Percentiles rank a stretch among this genome's conserved stretches.
Evolutionary conservation across 2,797 vertebrate genomes (phyloP).

Genomic region (Chaunax sp.): DNA sequence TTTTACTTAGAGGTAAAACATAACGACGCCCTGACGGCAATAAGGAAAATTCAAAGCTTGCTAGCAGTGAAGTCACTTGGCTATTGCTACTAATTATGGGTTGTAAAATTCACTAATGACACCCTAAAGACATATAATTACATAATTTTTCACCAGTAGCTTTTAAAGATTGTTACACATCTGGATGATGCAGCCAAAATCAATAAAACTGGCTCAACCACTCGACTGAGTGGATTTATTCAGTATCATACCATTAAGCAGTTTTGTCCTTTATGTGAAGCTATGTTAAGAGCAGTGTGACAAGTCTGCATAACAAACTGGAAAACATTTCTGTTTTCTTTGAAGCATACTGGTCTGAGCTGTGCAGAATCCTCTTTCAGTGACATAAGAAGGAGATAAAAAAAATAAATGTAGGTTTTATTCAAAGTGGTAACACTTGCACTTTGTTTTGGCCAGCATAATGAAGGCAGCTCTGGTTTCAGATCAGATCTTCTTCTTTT

Average conservation of each 20-base stretch:
- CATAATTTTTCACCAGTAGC: too few relatives aligned
- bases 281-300: neutral
- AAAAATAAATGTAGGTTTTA: neutral
- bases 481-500: slow-evolving; percentile 23
- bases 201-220: too few relatives aligned
- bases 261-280: neutral
- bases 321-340: neutral
- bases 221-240: neutral
- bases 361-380: rapidly evolving
- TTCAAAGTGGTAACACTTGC: neutral
- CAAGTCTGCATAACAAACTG: neutral
- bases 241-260: neutral
- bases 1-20: too few relatives aligned
- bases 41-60: too few relatives aligned
- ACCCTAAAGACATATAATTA: too few relatives aligned
- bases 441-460: slow-evolving; percentile 19
- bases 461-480: slow-evolving; percentile 7
- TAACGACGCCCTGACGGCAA: too few relatives aligned
- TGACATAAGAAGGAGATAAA: neutral
- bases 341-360: neutral
- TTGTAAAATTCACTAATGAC: neutral
- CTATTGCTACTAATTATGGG: neutral
- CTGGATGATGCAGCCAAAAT: neutral
- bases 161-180: neutral
- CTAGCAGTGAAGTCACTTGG: neutral